Percentiles rank a stretch among this genome's conserved stretches.
Conservation (phyloP, 2,888 invertebrate genomes). For the Aspidiotus rigidus region DNA sequence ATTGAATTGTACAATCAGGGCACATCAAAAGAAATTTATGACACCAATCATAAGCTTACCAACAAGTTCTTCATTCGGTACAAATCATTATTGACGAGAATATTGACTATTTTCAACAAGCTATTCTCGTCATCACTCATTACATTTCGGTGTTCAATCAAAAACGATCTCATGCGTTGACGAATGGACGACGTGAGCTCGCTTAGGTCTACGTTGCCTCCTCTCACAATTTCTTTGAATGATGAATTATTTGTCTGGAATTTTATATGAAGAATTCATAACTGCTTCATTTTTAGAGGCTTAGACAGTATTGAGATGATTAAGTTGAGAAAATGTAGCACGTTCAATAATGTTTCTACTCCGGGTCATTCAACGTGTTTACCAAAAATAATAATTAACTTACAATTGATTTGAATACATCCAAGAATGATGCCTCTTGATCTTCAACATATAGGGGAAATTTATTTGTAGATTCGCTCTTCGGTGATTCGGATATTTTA, state of each 20-base stretch:
- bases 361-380: neutral
- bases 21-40: neutral
- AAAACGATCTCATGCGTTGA: conserved; percentile 10
- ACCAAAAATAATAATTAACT: neutral
- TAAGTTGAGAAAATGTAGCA: neutral
- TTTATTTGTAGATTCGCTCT: conserved; percentile 8
- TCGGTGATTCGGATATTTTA: conserved; percentile 16
- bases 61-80: conserved; percentile 24
- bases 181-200: conserved; percentile 17
- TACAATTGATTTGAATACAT: conserved; percentile 23
- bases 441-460: conserved; percentile 23
- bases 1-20: neutral
- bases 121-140: conserved; percentile 10
- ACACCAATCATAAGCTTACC: conserved; percentile 1
- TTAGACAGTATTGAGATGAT: neutral
- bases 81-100: conserved; percentile 27
- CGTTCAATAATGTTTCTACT: neutral
- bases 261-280: neutral
- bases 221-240: conserved; percentile 11
- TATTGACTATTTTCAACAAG: conserved; percentile 22
- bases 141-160: conserved; percentile 8
- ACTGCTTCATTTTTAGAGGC: no score
- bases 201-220: conserved; percentile 4
- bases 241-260: conserved; percentile 20
- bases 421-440: conserved; percentile 27